These are phyloP conservation scores for Antechinus stuartii DNA, from an alignment of 2,113 vertebrate species.

Conservation along the genomic window DNA sequence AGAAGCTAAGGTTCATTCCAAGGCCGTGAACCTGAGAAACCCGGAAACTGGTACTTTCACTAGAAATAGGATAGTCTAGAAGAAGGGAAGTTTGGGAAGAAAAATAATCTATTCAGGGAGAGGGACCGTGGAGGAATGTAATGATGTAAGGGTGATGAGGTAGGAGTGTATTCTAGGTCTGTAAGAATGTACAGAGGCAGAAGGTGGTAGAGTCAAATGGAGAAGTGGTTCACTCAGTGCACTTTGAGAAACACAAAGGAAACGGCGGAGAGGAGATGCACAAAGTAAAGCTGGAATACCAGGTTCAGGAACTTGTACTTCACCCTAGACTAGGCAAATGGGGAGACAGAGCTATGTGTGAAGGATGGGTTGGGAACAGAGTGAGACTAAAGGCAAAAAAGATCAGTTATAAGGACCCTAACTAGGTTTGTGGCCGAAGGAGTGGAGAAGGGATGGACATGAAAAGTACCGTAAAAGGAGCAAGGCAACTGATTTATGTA, in stretches of 20 bases:
- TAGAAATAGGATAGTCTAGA: no score
- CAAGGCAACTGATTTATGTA: background rate
- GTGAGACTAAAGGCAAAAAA: background rate
- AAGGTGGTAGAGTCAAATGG: background rate
- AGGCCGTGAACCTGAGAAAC: background rate
- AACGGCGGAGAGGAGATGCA: background rate
- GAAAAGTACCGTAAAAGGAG: background rate
- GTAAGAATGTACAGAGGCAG: background rate
- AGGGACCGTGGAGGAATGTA: no score
- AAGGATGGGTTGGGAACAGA: background rate
- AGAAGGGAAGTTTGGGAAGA: background rate
- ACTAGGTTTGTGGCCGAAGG: background rate
- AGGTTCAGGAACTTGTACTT: background rate
- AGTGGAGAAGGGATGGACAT: background rate
- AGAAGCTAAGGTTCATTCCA: no score
- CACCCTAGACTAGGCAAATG: background rate
- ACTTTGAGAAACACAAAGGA: background rate
- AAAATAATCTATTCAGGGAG: background rate
- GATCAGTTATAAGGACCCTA: background rate
- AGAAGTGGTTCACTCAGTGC: background rate
- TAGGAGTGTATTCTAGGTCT: background rate
- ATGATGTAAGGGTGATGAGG: background rate
- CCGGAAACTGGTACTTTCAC: no score
- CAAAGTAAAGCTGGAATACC: background rate
- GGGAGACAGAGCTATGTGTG: background rate